Evolutionary conservation across 2,797 vertebrate species (phyloP).

Genomic region (Synanceia verrucosa): DNA sequence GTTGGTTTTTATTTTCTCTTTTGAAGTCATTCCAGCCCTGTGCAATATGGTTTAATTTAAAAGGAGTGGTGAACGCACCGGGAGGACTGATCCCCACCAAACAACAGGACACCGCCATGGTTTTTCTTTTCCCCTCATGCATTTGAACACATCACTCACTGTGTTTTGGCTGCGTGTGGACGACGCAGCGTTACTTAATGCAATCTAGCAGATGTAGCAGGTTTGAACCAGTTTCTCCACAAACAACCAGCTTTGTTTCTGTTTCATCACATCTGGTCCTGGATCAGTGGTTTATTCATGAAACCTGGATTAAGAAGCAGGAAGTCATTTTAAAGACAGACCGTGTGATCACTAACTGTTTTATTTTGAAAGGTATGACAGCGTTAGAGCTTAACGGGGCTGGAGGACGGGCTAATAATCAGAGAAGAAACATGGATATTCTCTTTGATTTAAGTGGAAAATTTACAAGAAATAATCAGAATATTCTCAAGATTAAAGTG

Average conservation of each 20-base stretch:
- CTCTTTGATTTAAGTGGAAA: neutral
- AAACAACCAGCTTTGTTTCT: neutral
- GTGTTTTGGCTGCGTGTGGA: conserved; percentile 15
- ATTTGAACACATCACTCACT: conserved; percentile 51
- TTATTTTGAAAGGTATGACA: conserved; percentile 20
- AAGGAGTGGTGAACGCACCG: neutral
- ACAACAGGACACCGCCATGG: conserved; percentile 16
- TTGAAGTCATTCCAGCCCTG: conserved; percentile 70
- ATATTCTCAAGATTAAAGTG: neutral
- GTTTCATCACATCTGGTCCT: neutral
- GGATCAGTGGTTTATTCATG: neutral
- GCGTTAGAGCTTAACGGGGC: neutral
- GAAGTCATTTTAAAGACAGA: neutral
- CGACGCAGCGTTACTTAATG: conserved; percentile 9
- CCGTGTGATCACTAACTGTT: neutral
- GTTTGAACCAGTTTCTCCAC: conserved; percentile 19
- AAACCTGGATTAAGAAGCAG: neutral
- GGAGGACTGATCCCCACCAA: neutral
- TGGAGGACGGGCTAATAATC: too few species aligned
- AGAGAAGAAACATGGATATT: neutral
- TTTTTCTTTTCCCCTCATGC: neutral
- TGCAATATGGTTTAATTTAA: conserved; percentile 46
- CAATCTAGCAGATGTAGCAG: conserved; percentile 68
- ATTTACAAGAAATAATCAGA: neutral
- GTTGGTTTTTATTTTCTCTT: conserved; percentile 10